These are phyloP conservation scores for Oenanthe oenanthe DNA, from an alignment of 2,113 vertebrate genomes.

Conservation along the genomic window DNA sequence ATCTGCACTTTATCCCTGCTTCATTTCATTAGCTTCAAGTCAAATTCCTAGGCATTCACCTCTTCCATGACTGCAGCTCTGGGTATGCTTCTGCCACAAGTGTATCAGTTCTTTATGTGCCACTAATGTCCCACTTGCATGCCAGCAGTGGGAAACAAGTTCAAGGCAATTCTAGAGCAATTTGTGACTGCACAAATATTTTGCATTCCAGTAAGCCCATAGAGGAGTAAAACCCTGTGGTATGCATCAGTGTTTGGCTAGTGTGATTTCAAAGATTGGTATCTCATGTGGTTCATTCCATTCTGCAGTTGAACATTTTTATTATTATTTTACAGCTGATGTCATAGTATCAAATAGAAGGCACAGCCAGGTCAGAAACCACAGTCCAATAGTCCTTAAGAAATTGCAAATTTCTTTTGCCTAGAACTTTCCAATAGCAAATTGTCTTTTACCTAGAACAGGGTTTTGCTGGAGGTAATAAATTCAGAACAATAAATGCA, in stretches of 20 bases:
- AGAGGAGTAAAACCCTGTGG: background rate
- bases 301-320: background rate
- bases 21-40: constrained; percentile 39
- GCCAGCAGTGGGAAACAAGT: background rate
- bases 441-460: background rate
- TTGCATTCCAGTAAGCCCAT: background rate
- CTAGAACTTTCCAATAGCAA: background rate
- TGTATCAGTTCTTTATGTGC: background rate
- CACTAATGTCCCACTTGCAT: background rate
- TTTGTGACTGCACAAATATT: background rate
- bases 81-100: background rate
- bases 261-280: background rate
- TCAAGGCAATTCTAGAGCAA: background rate
- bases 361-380: background rate
- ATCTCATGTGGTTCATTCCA: background rate
- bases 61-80: background rate
- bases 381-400: background rate
- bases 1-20: background rate
- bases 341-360: background rate
- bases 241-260: background rate
- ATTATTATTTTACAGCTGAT: background rate
- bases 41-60: constrained; percentile 23
- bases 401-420: background rate
- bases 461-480: background rate
- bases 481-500: background rate